These are phyloP conservation scores for Aleiodes leptofemur DNA, from an alignment of 2,888 invertebrate genomes.

Conservation along the genomic window DNA sequence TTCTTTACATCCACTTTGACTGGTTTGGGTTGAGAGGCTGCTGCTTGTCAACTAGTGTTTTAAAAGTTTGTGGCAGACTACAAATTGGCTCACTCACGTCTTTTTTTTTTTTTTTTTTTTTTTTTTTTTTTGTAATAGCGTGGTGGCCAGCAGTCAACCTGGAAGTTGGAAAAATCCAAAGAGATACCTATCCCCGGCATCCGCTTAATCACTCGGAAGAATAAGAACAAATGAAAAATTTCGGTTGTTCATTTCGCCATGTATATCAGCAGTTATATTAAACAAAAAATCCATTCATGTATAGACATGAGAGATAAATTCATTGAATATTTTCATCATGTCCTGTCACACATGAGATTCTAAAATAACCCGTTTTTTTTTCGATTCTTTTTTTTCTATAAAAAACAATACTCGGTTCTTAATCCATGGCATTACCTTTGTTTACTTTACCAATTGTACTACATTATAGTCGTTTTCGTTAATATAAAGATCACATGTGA, in stretches of 20 bases:
- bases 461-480: background rate
- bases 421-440: too few relatives aligned
- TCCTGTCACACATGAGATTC: too few relatives aligned
- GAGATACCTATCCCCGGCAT: background rate
- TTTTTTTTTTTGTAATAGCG: conserved; percentile 74
- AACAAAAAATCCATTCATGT: too few relatives aligned
- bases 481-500: conserved; percentile 8
- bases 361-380: background rate
- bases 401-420: background rate
- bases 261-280: background rate
- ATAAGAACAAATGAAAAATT: background rate
- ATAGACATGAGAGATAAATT: too few relatives aligned
- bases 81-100: conserved; percentile 75
- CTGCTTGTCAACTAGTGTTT: conserved; percentile 75
- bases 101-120: conserved; percentile 73
- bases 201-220: conserved; percentile 18
- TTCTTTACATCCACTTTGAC: conserved; percentile 13
- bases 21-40: conserved; percentile 42
- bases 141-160: conserved; percentile 70
- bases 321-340: too few relatives aligned
- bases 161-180: conserved; percentile 49
- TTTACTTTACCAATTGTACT: too few relatives aligned
- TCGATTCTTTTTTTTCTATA: background rate
- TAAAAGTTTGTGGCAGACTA: conserved; percentile 76
- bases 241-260: conserved; percentile 47